These are phyloP conservation scores for Amiota communis DNA, from an alignment of 2,888 invertebrate species.

Conservation along the genomic window DNA sequence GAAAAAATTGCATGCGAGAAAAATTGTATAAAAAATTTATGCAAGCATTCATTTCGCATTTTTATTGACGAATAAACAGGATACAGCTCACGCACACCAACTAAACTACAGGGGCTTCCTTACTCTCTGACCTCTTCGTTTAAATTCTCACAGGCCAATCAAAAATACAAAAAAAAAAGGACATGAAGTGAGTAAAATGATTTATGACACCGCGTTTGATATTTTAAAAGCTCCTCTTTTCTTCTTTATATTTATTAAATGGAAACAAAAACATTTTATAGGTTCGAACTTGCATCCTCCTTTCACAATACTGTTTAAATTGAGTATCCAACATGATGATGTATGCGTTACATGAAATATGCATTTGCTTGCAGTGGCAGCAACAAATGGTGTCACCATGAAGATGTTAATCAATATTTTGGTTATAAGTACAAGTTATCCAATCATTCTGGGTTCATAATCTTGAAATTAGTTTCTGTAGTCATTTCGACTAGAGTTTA, in stretches of 20 bases:
- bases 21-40: slow-evolving; percentile 17
- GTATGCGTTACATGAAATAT: slow-evolving; percentile 6
- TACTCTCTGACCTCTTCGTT: background rate
- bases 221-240: slow-evolving; percentile 14
- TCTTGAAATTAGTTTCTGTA: no score
- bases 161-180: no score
- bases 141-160: background rate
- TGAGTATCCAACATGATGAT: no score
- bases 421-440: no score
- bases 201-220: slow-evolving; percentile 17
- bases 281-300: background rate
- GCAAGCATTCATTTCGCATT: slow-evolving; percentile 21
- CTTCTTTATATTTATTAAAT: slow-evolving; percentile 9
- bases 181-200: slow-evolving; percentile 13
- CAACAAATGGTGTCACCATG: background rate
- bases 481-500: no score
- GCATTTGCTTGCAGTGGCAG: slow-evolving; percentile 19
- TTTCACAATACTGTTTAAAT: no score
- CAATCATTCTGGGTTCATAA: no score
- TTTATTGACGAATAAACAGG: background rate
- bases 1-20: slow-evolving; percentile 19
- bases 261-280: slow-evolving; percentile 13
- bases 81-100: background rate
- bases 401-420: no score
- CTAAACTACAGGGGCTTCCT: background rate